These are phyloP conservation scores for Larimichthys polyactis DNA, from an alignment of 2,113 vertebrate species.

Conservation along the genomic window DNA sequence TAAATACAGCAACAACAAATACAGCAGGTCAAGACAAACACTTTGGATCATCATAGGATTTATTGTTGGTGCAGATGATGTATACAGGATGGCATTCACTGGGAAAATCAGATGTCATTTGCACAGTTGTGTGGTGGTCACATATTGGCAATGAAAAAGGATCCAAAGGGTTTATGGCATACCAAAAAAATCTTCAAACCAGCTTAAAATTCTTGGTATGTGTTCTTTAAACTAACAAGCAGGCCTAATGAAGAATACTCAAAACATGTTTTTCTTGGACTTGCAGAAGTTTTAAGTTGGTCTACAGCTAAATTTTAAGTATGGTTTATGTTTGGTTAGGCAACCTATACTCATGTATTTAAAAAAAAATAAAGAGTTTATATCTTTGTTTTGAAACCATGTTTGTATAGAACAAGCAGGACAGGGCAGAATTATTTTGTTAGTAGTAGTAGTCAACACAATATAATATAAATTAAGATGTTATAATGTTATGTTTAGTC, in stretches of 20 bases:
- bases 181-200: too few relatives aligned
- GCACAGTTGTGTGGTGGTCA: too few relatives aligned
- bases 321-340: neutral
- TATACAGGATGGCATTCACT: too few relatives aligned
- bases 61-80: too few relatives aligned
- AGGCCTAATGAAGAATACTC: neutral
- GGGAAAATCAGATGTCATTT: too few relatives aligned
- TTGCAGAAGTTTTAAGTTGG: neutral
- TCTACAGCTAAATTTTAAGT: neutral
- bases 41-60: too few relatives aligned
- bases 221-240: too few relatives aligned
- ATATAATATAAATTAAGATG: neutral
- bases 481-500: conserved; percentile 17
- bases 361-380: neutral
- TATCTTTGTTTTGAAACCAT: neutral
- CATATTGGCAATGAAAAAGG: too few relatives aligned
- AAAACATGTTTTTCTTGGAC: neutral
- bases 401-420: neutral
- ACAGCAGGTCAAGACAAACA: too few relatives aligned
- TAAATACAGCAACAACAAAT: too few relatives aligned
- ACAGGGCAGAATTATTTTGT: neutral
- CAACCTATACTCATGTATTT: neutral
- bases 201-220: too few relatives aligned
- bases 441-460: neutral
- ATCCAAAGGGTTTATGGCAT: too few relatives aligned